Evolutionary conservation across 2,888 invertebrate species (phyloP), one percentile per base, ranked within the genome.

Genomic region (Scaptomyza reducta): DNA sequence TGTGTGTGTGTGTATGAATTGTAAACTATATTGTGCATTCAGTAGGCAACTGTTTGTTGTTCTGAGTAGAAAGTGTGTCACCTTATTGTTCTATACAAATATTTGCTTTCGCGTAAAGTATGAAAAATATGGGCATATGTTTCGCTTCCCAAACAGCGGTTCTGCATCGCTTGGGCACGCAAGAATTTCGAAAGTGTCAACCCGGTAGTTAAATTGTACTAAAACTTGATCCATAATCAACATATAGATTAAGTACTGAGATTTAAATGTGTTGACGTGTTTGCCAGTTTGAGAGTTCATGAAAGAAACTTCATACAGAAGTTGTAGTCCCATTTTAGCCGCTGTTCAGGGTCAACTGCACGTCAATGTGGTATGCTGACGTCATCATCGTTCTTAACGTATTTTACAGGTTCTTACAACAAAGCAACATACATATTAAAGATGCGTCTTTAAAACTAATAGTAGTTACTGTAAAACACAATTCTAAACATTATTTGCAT

Each of bases 51-150:
- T 47, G 50, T 57, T 51, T 49, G 50, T 61, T 62, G 33, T 60
- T 29, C 41, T 56, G 44, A 42, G 33, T 69, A 56, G 65, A 76
- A 78, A 76, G 74, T 79, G 51, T 79, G 78, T 76, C 76, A 76
- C 41, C 76, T 63, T 41, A 80, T 72, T 83, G 74, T 83, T 81
- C 77, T 72, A 57, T 60, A 59, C 78, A 75, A 69, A 80, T 78
- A 68, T 70, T 83, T 69, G 61, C 4, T 16, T 27, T 27, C 51
- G 35, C 65, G 63, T 77, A 50, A 64, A 75, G 60, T 63, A 68
- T 51, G 29, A 60, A 66, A 38, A 59, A 74, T 45, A 70, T 68
- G 53, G 29, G 33, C 53, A 62, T 9, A 57, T 49, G 22, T 46
- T 14, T 38, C 33, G 33, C 16, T 55, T 55, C 25, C 66, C 53